Evolutionary conservation across 1,140 invertebrate genomes (phyloP).

Genomic region (Planococcus citri): DNA sequence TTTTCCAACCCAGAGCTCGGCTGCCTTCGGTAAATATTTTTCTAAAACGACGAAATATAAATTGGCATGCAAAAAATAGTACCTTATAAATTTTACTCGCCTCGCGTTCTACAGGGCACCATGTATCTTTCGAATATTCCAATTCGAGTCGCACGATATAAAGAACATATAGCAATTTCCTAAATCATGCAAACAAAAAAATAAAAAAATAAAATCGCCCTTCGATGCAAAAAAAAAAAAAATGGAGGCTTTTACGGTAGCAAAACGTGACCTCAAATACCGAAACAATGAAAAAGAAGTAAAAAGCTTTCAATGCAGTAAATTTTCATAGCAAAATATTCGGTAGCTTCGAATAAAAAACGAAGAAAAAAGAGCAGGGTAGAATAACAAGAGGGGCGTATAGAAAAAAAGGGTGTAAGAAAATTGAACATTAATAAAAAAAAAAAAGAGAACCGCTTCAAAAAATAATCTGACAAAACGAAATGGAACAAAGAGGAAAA

Average conservation of each 20-base stretch:
- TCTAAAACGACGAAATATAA: too few relatives aligned
- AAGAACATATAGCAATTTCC: neutral
- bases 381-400: neutral
- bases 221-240: neutral
- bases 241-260: neutral
- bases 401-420: conserved; percentile 3
- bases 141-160: neutral
- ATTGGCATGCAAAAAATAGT: too few relatives aligned
- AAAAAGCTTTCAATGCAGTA: conserved; percentile 3
- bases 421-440: conserved; percentile 18
- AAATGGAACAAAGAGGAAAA: conserved; percentile 12
- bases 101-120: too few relatives aligned
- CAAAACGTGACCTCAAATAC: neutral
- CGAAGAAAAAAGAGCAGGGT: neutral
- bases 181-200: neutral
- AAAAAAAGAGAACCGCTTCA: neutral
- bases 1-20: too few relatives aligned
- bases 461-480: conserved; percentile 14
- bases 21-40: too few relatives aligned
- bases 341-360: neutral
- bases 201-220: neutral
- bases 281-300: neutral
- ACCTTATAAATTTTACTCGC: too few relatives aligned
- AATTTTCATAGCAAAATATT: neutral
- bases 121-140: neutral